These are phyloP conservation scores for Lycodopsis pacificus DNA, from an alignment of 2,797 vertebrate species.

Conservation along the genomic window DNA sequence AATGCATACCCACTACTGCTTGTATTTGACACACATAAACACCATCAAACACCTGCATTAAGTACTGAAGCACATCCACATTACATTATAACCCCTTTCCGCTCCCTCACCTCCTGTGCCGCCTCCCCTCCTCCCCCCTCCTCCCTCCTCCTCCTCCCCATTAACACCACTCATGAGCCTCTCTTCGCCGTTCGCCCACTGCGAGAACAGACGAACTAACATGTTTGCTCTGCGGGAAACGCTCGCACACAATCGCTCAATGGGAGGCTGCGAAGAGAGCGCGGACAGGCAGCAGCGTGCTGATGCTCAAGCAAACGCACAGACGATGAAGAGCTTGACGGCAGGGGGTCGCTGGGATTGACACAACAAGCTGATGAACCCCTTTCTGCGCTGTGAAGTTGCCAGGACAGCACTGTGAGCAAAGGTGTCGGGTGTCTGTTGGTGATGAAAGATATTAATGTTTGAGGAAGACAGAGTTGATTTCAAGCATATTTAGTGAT, in stretches of 20 bases:
- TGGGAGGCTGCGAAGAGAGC: conserved; percentile 45
- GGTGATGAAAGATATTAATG: conserved; percentile 73
- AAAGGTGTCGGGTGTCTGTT: conserved; percentile 68
- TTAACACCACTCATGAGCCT: conserved; percentile 71
- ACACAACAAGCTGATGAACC: conserved; percentile 75
- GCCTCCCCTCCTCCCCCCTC: conserved; percentile 30
- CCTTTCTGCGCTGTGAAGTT: conserved; percentile 62
- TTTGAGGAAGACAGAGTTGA: conserved; percentile 66
- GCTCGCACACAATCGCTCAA: conserved; percentile 63
- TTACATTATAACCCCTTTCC: conserved; percentile 47
- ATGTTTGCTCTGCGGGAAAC: conserved; percentile 79
- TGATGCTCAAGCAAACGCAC: conserved; percentile 56
- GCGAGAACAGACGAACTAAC: conserved; percentile 80
- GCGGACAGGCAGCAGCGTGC: conserved; percentile 58
- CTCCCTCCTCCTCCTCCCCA: conserved; percentile 59
- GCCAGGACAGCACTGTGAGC: conserved; percentile 75
- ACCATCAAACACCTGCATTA: conserved; percentile 57
- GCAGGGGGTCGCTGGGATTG: conserved; percentile 68
- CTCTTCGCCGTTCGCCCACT: conserved; percentile 75
- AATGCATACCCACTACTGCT: conserved; percentile 25
- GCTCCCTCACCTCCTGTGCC: conserved; percentile 36
- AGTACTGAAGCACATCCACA: conserved; percentile 45
- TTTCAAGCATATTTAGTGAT: conserved; percentile 65
- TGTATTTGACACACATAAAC: conserved; percentile 28
- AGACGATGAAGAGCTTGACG: conserved; percentile 46